Base-by-base conservation (phyloP, 1,140 invertebrate species). In the Mycetomoellerius zeteki region DNA sequence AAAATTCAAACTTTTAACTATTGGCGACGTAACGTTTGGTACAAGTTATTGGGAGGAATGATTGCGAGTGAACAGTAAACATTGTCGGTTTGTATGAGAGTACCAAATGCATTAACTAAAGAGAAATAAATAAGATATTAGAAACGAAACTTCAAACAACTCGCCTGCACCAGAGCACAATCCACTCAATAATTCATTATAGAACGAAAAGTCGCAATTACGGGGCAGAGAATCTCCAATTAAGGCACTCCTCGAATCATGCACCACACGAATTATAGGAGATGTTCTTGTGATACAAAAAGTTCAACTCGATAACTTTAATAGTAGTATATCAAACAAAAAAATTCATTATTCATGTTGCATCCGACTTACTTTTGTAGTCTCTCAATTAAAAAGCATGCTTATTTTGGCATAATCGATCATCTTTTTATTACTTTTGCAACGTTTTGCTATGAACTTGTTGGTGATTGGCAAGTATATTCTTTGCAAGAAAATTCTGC, bases 181-280 rank as follows among this genome's bases (percentile, higher is more conserved):
- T 81, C 50, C 58, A 84, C 72, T 85, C 87, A 47, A 78, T 88
- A 86, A 88, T 88, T 88, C 82, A 88, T 87, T 87, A 88, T 56
- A 65, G 54, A 27, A 86, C 50, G 85, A 80, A 65, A 47, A 87
- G 87, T 72, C 56, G 75, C 86, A 88, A 86, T 88, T 88, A 88
- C 85, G 85, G 33, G 19, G 69, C 14, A 77, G 81, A 87, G 73
- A 64, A 88, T 87, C 85, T 81, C 56, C 85, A 87, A 88, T 88
- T 88, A 88, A 87, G 67, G 27, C 27, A 33, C 64, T 84, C 58
- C 69, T 86, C 56, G 73, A 76, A 71, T 54, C 73, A 73, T 67
- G 72, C 47, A 47, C 52, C 19, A n/a, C 16, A 50, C 75, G 60
- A 43, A 87, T 82, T 54, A 47, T 73, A 60, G 24, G 24, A 54